Evolutionary conservation across 2,113 vertebrate genomes (phyloP), one percentile per base, ranked within the genome.

Genomic region (Mormyrus lacerda): DNA sequence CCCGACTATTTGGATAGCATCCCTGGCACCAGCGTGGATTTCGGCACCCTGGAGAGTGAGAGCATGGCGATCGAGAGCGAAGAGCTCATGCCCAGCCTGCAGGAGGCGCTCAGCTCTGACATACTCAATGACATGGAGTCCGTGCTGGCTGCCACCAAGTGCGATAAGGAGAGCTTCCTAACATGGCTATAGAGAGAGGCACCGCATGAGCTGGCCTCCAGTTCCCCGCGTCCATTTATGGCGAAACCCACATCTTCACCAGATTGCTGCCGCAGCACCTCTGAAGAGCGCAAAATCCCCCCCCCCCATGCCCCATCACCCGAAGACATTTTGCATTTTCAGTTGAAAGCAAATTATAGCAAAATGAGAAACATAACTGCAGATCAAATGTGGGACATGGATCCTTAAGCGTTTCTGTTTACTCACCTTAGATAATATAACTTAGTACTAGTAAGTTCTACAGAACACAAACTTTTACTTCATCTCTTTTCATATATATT

Each of bases 121-220:
- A 97, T 99, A 93, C 96, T 99, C 91, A 98, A 97, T 93, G 98
- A 99, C 95, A 98, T 99, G 97, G 98, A 99, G 92, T 98, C 97
- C 27, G 97, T 99, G 91, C 95, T 99, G 92, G 97, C 97, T 58
- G 97, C 97, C 92, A 97, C 98, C 91, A 98, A 97, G 94, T 97
- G 98, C 94, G 98, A 99, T 95, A 98, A 98, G 95, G 98, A 99
- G 94, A 98, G 97, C 94, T 97, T 99, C 94, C 97, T 98, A 93
- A 98, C 98, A 91, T 99, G 98, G 98, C 96, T 99, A 96, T 99
- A 98, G 97, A 96, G 87, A 44, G 42, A 17, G 35, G 50, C 3
- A n/a, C n/a, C n/a, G n/a, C n/a, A 51, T 13, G 85, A 53, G 27
- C n/a, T 10, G 39, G 35, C 13, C 73, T 42, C 35, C 1, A 5